Evolutionary conservation across 2,888 invertebrate species (phyloP), one percentile per base, ranked within the genome.

Genomic region (Ennomos erosarius): DNA sequence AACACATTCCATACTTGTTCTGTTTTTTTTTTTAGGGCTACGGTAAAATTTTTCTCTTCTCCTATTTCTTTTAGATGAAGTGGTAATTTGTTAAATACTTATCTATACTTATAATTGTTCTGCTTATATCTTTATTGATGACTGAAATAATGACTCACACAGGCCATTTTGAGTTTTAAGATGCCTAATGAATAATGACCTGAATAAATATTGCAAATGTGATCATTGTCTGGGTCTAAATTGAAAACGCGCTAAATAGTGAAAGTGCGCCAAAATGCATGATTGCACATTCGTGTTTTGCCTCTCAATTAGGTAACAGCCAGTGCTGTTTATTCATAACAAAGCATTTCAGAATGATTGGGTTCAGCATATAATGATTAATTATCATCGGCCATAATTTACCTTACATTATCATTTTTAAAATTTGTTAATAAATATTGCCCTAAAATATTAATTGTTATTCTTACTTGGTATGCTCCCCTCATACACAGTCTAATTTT

Each of bases 231-330:
- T 26, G 10, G 3, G 9, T 40, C 33, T 53, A 40, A 46, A 11
- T 48, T 46, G 36, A 47, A 44, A 44, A 39, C 33, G 13, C 26
- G 34, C 38, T 51, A 43, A 37, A 33, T 48, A 53, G 58, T 44
- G 58, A 59, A 59, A 59, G 58, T 49, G 26, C 35, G 13, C 44
- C 35, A 13, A 50, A 54, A 50, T 55, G 50, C 57, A 62, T 50
- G 51, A 61, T 48, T 59, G 53, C 58, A 52, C 43, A 45, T 54
- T 36, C 43, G 36, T 10, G 36, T 47, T 26, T 37, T 37, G 36
- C 43, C 36, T 45, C 10, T 53, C 13, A 42, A 51, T 46, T 64
- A 55, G 43, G 53, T 58, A 53, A 54, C 26, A 34, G 10, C 12
- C 10, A 36, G 42, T 8, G 10, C 11, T 50, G 38, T 35, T 1